Evolutionary conservation across 2,113 vertebrate genomes (phyloP).

Genomic region (Trematomus loennbergii): DNA sequence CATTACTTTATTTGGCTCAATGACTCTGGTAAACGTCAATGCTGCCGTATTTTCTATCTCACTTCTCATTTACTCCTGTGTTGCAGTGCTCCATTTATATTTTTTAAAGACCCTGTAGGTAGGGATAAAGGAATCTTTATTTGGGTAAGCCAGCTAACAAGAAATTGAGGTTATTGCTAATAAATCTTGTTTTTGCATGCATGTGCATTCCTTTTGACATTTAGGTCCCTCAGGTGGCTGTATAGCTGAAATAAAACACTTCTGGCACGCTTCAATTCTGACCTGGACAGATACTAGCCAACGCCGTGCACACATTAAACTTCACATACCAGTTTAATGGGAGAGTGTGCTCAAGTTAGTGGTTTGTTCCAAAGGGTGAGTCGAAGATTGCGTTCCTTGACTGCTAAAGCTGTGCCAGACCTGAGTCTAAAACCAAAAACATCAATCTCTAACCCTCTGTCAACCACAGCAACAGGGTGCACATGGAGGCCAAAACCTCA

Average conservation of each 20-base stretch:
- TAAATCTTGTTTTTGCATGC: conserved; percentile 57
- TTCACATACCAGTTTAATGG: conserved; percentile 17
- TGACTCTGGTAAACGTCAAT: background rate
- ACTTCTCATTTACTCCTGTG: conserved; percentile 23
- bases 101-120: conserved; percentile 27
- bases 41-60: conserved; percentile 17
- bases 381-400: conserved; percentile 32
- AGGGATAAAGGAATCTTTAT: conserved; percentile 42
- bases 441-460: conserved; percentile 42
- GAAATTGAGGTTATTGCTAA: conserved; percentile 32
- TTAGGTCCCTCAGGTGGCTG: conserved; percentile 48
- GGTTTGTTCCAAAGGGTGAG: conserved; percentile 23
- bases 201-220: conserved; percentile 52
- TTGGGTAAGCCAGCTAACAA: conserved; percentile 21
- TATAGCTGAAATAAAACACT: conserved; percentile 37
- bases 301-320: conserved; percentile 10
- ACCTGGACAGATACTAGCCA: conserved; percentile 26
- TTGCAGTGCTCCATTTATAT: conserved; percentile 8
- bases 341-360: conserved; percentile 7
- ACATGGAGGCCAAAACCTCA: conserved; percentile 20
- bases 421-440: conserved; percentile 50
- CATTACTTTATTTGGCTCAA: conserved; percentile 12
- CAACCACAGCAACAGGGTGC: conserved; percentile 20
- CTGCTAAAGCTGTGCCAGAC: conserved; percentile 42
- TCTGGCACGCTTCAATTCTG: conserved; percentile 32